Evolutionary conservation across 2,888 invertebrate species (phyloP).

Genomic region (Hedychridium roseum): DNA sequence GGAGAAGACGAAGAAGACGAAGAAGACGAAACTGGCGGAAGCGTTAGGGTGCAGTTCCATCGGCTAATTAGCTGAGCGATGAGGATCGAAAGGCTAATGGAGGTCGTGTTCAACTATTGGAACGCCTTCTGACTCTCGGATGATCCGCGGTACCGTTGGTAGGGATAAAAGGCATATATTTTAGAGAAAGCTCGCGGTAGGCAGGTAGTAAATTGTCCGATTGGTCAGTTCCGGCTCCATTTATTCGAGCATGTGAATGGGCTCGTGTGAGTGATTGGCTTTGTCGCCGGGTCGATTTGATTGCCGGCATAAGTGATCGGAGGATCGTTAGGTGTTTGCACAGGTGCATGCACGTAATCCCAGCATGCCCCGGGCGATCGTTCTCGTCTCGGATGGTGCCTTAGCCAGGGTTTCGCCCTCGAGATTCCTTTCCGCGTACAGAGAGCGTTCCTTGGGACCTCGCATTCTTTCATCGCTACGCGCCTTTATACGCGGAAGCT

Average conservation of each 20-base stretch:
- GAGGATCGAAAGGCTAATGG: conserved; percentile 42
- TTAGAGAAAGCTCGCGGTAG: too few species aligned
- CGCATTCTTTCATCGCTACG: conserved; percentile 53
- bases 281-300: too few species aligned
- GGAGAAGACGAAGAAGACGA: conserved; percentile 1
- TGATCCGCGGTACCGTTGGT: too few species aligned
- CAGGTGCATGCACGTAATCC: conserved; percentile 16
- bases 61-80: conserved; percentile 45
- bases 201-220: too few species aligned
- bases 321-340: conserved; percentile 17
- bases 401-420: conserved; percentile 50
- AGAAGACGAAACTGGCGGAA: too few species aligned
- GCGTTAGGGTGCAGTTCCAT: too few species aligned
- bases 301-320: too few species aligned
- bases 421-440: conserved; percentile 55
- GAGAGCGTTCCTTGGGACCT: conserved; percentile 45
- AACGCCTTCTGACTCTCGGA: conserved; percentile 36
- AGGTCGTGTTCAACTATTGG: conserved; percentile 41
- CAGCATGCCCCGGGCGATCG: conserved; percentile 29
- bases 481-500: conserved; percentile 49
- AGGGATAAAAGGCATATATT: too few species aligned
- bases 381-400: conserved; percentile 36
- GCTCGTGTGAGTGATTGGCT: too few species aligned
- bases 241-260: too few species aligned
- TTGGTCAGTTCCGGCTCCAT: too few species aligned